Percentiles rank a stretch among this genome's conserved stretches.
Conservation (phyloP, 2,888 invertebrate genomes). For the Nasonovia ribisnigri region DNA sequence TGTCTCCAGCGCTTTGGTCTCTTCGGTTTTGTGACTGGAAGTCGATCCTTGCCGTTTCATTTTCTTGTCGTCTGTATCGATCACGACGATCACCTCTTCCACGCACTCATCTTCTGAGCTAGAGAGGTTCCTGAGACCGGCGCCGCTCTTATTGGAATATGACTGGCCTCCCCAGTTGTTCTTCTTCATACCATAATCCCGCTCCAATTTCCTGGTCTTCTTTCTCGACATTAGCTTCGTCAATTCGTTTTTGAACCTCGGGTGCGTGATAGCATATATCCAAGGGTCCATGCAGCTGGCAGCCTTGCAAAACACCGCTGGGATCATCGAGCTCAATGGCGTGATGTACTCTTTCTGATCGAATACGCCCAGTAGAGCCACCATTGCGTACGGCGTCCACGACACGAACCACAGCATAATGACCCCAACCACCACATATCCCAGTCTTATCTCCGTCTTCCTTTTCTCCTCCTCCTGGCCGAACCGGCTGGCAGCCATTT, state of each 20-base stretch:
- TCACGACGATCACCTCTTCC: slow-evolving; percentile 74
- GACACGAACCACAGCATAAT: slow-evolving; percentile 82
- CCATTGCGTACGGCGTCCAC: slow-evolving; percentile 86
- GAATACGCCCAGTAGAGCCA: slow-evolving; percentile 81
- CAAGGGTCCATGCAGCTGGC: slow-evolving; percentile 87
- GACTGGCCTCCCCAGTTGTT: slow-evolving; percentile 66
- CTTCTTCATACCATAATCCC: slow-evolving; percentile 68
- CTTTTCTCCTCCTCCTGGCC: slow-evolving; percentile 75
- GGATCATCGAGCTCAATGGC: slow-evolving; percentile 81
- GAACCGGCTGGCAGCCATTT: slow-evolving; percentile 66
- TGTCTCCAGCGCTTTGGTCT: slow-evolving; percentile 47
- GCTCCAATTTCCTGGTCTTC: slow-evolving; percentile 69
- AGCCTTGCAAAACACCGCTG: slow-evolving; percentile 84
- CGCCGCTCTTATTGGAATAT: slow-evolving; percentile 18
- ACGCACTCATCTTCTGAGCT: slow-evolving; percentile 72
- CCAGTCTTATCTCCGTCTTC: slow-evolving; percentile 76
- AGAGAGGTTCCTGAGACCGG: slow-evolving; percentile 67
- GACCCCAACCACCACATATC: slow-evolving; percentile 76
- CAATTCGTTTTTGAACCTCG: slow-evolving; percentile 79
- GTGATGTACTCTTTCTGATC: slow-evolving; percentile 77
- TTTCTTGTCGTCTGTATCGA: slow-evolving; percentile 69
- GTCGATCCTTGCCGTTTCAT: slow-evolving; percentile 35
- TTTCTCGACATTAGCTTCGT: slow-evolving; percentile 71
- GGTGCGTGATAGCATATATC: slow-evolving; percentile 84
- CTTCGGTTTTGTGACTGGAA: slow-evolving; percentile 59